Conservation (phyloP, 2,113 vertebrate species). For the Hemibagrus wyckioides region DNA sequence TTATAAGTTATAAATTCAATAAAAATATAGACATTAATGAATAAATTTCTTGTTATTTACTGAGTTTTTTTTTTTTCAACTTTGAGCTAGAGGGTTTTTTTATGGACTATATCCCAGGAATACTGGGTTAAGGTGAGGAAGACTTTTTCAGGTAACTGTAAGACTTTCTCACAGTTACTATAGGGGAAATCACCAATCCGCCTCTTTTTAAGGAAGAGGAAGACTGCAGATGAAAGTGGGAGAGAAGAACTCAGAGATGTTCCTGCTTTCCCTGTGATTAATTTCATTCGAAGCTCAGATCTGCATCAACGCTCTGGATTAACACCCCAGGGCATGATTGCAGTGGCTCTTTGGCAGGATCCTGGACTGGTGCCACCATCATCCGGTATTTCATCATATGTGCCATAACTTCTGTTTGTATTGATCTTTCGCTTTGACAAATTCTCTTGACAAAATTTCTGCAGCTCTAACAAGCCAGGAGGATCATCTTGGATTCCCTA, state of each 20-base stretch:
- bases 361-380: neutral
- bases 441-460: neutral
- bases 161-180: too few relatives aligned
- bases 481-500: neutral
- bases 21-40: too few relatives aligned
- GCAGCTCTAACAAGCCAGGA: neutral
- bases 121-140: neutral
- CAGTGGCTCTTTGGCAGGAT: neutral
- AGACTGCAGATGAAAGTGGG: neutral
- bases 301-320: neutral
- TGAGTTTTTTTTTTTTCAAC: too few relatives aligned
- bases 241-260: too few relatives aligned
- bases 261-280: neutral
- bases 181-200: too few relatives aligned
- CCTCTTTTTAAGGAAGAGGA: neutral
- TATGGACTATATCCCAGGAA: neutral
- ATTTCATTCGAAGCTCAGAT: neutral
- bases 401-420: neutral
- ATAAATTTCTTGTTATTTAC: too few relatives aligned
- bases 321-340: neutral
- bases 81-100: neutral
- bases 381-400: neutral
- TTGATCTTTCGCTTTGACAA: neutral
- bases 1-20: too few relatives aligned
- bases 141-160: too few relatives aligned